A percentile compares a stretch with the other conserved stretches of the same genome.
Conservation (phyloP, 2,113 vertebrate species). For the Capra hircus region DNA sequence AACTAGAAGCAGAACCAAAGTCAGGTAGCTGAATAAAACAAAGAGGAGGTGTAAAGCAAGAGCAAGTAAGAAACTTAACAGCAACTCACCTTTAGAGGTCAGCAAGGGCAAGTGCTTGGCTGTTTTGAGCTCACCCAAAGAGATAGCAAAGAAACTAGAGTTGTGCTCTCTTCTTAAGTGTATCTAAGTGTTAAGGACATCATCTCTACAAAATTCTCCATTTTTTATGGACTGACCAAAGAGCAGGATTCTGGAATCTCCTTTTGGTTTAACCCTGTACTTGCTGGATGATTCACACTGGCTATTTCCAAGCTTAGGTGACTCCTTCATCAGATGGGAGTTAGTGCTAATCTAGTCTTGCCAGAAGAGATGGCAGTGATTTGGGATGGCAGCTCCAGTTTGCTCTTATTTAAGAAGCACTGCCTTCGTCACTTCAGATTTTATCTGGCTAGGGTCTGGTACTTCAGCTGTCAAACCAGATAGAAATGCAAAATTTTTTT, state of each 20-base stretch:
- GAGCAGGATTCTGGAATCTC: not conserved
- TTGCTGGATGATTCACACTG: not conserved
- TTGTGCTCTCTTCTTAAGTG: not conserved
- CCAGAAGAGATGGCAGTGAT: conserved; percentile 21
- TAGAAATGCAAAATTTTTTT: not conserved
- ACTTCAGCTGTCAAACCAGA: conserved; percentile 55
- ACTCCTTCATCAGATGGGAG: not conserved
- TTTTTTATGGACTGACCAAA: not conserved
- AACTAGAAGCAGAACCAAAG: not conserved
- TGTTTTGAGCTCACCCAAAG: not conserved
- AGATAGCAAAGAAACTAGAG: not conserved
- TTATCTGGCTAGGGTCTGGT: conserved; percentile 38
- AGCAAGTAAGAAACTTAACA: not conserved
- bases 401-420: conserved; percentile 49
- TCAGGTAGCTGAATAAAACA: not conserved
- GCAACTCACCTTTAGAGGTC: not conserved
- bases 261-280: not conserved
- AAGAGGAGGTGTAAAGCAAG: not conserved
- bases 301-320: not conserved
- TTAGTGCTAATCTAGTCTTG: not conserved
- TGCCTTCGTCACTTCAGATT: conserved; percentile 40
- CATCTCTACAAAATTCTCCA: not conserved
- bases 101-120: not conserved
- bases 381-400: conserved; percentile 40
- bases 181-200: not conserved